Evolutionary conservation across 2,797 vertebrate genomes (phyloP).

Genomic region (Crenichthys baileyi): DNA sequence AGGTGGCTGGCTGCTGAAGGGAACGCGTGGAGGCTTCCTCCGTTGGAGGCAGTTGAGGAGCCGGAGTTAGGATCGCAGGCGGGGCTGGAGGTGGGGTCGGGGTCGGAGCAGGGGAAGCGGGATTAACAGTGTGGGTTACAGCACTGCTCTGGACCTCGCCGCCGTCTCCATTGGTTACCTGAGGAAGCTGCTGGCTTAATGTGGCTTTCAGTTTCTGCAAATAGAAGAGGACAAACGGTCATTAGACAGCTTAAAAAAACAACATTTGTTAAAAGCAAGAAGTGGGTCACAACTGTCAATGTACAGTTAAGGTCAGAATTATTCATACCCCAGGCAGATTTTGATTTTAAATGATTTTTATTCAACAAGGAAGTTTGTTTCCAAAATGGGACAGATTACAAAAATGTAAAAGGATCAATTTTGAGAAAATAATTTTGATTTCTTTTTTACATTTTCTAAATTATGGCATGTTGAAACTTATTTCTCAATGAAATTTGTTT

Average conservation of each 20-base stretch:
- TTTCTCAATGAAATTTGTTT: neutral
- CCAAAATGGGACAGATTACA: neutral
- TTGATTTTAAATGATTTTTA: neutral
- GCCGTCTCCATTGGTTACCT: conserved; percentile 92
- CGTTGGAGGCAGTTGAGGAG: conserved; percentile 72
- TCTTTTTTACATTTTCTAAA: neutral
- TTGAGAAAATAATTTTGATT: neutral
- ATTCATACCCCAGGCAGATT: neutral
- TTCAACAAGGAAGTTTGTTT: neutral
- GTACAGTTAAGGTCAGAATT: neutral
- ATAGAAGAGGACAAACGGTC: conserved; percentile 16
- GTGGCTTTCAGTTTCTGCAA: conserved; percentile 90
- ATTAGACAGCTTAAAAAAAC: neutral
- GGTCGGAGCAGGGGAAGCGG: conserved; percentile 76
- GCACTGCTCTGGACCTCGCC: conserved; percentile 87
- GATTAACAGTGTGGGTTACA: conserved; percentile 84
- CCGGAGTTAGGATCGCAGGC: conserved; percentile 24
- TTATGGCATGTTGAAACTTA: neutral
- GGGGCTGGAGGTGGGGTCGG: conserved; percentile 52
- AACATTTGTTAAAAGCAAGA: neutral
- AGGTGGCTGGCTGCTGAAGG: conserved; percentile 95
- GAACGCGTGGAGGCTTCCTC: conserved; percentile 90
- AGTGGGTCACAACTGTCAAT: neutral
- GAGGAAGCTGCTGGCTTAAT: conserved; percentile 91
- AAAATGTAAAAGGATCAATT: neutral